Percentiles rank a stretch among this genome's conserved stretches.
phyloP scores from a whole-genome alignment of 2,113 vertebrate genomes.

The Nematolebias whitei region DNA sequence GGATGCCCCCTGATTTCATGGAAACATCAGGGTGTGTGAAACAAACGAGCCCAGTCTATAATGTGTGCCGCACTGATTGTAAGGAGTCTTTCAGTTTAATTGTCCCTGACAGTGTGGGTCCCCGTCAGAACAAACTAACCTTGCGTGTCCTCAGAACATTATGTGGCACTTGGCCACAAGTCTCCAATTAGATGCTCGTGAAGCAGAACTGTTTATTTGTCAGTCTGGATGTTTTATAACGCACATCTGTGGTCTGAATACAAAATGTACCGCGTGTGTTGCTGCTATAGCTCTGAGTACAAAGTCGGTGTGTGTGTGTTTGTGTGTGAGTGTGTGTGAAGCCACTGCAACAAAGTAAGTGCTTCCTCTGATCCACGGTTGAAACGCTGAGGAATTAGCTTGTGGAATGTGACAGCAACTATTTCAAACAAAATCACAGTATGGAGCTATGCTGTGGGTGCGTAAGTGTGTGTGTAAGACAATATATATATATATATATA shows the following conservation, averaged over 20 bases:
- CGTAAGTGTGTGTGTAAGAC: slow-evolving; percentile 9
- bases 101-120: too few relatives aligned
- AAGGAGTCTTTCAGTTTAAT: too few relatives aligned
- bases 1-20: background rate
- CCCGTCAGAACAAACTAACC: too few relatives aligned
- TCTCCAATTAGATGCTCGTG: slow-evolving; percentile 57
- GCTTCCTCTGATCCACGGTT: slow-evolving; percentile 46
- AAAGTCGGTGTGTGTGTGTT: slow-evolving; percentile 6
- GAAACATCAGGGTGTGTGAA: slow-evolving; percentile 31
- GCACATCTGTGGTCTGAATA: too few relatives aligned
- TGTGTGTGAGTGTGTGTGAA: too few relatives aligned
- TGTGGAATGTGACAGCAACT: slow-evolving; percentile 73
- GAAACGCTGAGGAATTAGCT: slow-evolving; percentile 44
- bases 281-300: slow-evolving; percentile 2
- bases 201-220: slow-evolving; percentile 35
- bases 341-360: slow-evolving; percentile 45
- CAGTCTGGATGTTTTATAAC: background rate
- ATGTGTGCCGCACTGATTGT: too few relatives aligned
- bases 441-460: slow-evolving; percentile 13
- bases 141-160: slow-evolving; percentile 21
- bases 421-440: slow-evolving; percentile 49
- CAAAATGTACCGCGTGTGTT: slow-evolving; percentile 16
- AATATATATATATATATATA: too few relatives aligned
- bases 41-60: too few relatives aligned
- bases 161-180: slow-evolving; percentile 36